A percentile compares a stretch with the other conserved stretches of the same genome.
Evolutionary conservation across 2,888 invertebrate species (phyloP).

Genomic region (Osmoderma eremita): DNA sequence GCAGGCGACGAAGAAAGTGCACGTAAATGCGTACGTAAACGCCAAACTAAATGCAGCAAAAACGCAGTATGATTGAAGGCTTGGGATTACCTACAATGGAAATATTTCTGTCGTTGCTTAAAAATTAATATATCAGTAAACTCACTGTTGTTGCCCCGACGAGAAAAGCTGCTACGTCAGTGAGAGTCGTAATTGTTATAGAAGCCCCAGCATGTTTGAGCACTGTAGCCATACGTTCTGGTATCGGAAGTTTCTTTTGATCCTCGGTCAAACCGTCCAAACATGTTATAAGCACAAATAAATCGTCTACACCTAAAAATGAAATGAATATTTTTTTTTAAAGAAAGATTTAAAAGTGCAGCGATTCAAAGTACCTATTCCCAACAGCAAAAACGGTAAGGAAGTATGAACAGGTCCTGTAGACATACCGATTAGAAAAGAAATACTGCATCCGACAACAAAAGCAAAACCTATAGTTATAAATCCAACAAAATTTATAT

Average conservation of each 20-base stretch:
- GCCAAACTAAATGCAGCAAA: conserved; percentile 82
- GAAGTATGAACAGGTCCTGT: conserved; percentile 87
- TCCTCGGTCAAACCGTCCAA: conserved; percentile 74
- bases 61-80: conserved; percentile 83
- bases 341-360: not conserved
- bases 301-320: conserved; percentile 76
- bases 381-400: conserved; percentile 83
- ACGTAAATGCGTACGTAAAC: conserved; percentile 78
- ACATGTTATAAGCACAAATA: conserved; percentile 85
- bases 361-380: conserved; percentile 65
- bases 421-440: conserved; percentile 75
- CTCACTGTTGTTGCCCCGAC: conserved; percentile 80
- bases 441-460: conserved; percentile 75
- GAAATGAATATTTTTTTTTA: conserved; percentile 41
- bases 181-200: conserved; percentile 84
- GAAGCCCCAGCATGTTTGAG: conserved; percentile 85
- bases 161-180: conserved; percentile 82
- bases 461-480: conserved; percentile 80
- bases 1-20: conserved; percentile 84
- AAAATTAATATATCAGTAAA: conserved; percentile 40
- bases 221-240: conserved; percentile 75
- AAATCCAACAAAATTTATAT: conserved; percentile 75
- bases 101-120: not conserved
- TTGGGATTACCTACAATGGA: conserved; percentile 74
- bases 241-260: conserved; percentile 67